Percentiles rank a stretch among this genome's conserved stretches.
Evolutionary conservation across 1,140 invertebrate genomes (phyloP).

Genomic region (Pseudomyrmex cubaensis): DNA sequence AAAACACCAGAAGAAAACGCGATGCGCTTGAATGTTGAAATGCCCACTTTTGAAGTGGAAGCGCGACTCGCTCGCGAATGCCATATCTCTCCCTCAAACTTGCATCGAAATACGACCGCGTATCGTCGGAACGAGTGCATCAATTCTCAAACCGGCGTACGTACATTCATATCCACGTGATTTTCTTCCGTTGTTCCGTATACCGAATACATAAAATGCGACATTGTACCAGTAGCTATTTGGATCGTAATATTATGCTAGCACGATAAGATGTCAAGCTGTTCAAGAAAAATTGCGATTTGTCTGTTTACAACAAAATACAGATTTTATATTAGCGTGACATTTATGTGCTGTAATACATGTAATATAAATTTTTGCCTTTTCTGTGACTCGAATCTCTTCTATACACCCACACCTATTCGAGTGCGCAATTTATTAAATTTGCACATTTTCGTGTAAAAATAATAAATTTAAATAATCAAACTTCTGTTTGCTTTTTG

Average conservation of each 20-base stretch:
- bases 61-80: conserved; percentile 14
- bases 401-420: no score
- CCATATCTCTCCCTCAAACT: conserved; percentile 35
- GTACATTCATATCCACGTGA: neutral
- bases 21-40: conserved; percentile 49
- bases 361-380: neutral
- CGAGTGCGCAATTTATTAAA: neutral
- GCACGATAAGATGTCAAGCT: neutral
- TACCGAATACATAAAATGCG: neutral
- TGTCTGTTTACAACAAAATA: conserved; percentile 3
- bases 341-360: neutral
- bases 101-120: conserved; percentile 12
- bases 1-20: conserved; percentile 35
- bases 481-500: no score
- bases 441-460: neutral
- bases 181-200: neutral
- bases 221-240: neutral
- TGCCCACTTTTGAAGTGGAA: conserved; percentile 46
- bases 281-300: neutral
- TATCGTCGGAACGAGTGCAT: neutral
- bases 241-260: neutral
- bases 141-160: neutral
- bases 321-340: neutral
- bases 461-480: no score
- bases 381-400: neutral